These are phyloP conservation scores for Pantherophis alleghaniensis DNA, from an alignment of 2,797 vertebrate species.

Conservation along the genomic window DNA sequence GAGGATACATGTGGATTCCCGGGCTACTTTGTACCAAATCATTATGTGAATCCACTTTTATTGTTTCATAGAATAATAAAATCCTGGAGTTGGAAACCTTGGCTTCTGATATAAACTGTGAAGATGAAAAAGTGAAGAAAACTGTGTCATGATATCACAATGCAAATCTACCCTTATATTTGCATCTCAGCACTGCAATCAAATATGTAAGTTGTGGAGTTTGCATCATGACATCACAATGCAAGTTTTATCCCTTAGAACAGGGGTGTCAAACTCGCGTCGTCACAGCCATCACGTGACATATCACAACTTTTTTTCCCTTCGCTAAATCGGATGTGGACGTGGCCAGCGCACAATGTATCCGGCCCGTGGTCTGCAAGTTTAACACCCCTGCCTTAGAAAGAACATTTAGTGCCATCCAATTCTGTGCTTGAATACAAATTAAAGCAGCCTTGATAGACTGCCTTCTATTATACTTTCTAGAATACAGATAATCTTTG, in stretches of 20 bases:
- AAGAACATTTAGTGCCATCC: not conserved
- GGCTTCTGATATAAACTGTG: not conserved
- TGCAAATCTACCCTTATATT: not conserved
- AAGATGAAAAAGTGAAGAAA: not conserved
- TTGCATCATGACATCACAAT: not conserved
- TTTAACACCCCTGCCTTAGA: not conserved
- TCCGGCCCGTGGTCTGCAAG: rapidly evolving
- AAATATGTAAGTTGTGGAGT: not conserved
- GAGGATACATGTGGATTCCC: not conserved
- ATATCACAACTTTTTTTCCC: too few relatives aligned
- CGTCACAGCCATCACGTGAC: too few relatives aligned
- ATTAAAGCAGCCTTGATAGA: not conserved
- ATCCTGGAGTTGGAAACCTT: not conserved
- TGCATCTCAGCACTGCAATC: not conserved
- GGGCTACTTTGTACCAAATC: not conserved
- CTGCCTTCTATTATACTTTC: not conserved
- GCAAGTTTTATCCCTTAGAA: not conserved
- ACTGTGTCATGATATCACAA: not conserved
- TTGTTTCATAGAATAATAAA: not conserved
- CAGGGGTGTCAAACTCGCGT: too few relatives aligned
- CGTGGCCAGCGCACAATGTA: too few relatives aligned
- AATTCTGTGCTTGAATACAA: not conserved
- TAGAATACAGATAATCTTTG: not conserved
- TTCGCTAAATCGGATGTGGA: too few relatives aligned
- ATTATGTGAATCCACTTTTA: not conserved